Percentiles rank a stretch among this genome's conserved stretches.
Evolutionary conservation across 2,797 vertebrate genomes (phyloP).

Genomic region (Lagorchestes hirsutus): DNA sequence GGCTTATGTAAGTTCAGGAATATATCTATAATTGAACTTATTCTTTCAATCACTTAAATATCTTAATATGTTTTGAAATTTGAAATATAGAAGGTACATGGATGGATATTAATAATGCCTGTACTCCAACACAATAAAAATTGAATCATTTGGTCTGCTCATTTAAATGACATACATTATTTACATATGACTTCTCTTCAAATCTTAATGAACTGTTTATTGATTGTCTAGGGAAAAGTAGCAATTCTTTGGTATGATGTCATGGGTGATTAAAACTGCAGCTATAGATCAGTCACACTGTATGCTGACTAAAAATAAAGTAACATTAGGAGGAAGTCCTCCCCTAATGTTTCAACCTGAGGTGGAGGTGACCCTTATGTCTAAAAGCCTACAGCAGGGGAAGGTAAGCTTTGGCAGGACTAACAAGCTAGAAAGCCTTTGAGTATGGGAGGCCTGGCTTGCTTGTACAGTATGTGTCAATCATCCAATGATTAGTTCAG

Average conservation of each 20-base stretch:
- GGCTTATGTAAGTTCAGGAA: not conserved
- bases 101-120: constrained; percentile 2
- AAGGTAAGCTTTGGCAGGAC: not conserved
- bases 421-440: not conserved
- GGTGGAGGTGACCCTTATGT: not conserved
- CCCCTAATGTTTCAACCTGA: not conserved
- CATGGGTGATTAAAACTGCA: constrained; percentile 24
- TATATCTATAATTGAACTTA: constrained; percentile 25
- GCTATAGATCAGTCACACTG: not conserved
- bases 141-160: constrained; percentile 36
- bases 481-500: not conserved
- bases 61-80: not conserved
- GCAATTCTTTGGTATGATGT: not conserved
- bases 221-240: constrained; percentile 29
- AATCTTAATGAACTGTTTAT: constrained; percentile 19
- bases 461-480: not conserved
- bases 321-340: not conserved
- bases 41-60: constrained; percentile 26
- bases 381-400: not conserved
- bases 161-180: constrained; percentile 36
- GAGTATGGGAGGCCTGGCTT: not conserved
- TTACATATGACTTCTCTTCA: constrained; percentile 31
- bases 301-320: not conserved
- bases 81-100: constrained; percentile 3
- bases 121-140: constrained; percentile 38